phyloP scores from a whole-genome alignment of 2,797 vertebrate genomes.

The Pelochelys cantorii region DNA sequence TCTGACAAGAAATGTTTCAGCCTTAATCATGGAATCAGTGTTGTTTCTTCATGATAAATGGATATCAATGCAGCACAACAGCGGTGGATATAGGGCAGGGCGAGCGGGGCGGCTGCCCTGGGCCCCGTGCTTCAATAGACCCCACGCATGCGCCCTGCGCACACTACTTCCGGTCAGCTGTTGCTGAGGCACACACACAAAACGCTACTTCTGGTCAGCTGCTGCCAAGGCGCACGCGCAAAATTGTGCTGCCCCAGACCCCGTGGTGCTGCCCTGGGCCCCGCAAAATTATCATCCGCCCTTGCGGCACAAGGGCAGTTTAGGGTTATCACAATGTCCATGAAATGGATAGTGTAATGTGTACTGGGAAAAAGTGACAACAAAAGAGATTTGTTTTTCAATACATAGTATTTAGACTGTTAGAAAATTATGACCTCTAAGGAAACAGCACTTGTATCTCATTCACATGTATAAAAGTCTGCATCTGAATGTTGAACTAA shows the following conservation, averaged over 20 bases:
- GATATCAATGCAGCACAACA: accelerated
- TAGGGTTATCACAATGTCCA: accelerated
- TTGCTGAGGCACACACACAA: no score
- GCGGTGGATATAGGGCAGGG: no score
- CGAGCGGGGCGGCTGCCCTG: no score
- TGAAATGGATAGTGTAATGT: no score
- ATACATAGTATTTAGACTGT: neutral
- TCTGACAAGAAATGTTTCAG: neutral
- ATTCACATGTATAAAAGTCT: neutral
- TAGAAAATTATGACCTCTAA: neutral
- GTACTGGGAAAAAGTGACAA: neutral
- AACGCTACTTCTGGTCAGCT: no score
- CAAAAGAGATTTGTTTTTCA: slow-evolving; percentile 1
- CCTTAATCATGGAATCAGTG: neutral
- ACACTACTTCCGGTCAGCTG: no score
- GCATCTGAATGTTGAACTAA: neutral
- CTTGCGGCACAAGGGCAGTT: neutral
- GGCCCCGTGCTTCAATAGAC: no score
- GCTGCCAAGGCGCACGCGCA: no score
- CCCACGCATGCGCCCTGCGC: no score
- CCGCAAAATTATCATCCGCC: no score
- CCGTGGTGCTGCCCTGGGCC: no score
- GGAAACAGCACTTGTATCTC: neutral
- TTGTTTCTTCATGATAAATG: neutral
- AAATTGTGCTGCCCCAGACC: no score